A percentile compares a stretch with the other conserved stretches of the same genome.
These are phyloP conservation scores for Theretra japonica DNA, from an alignment of 2,888 invertebrate genomes.

Conservation along the genomic window DNA sequence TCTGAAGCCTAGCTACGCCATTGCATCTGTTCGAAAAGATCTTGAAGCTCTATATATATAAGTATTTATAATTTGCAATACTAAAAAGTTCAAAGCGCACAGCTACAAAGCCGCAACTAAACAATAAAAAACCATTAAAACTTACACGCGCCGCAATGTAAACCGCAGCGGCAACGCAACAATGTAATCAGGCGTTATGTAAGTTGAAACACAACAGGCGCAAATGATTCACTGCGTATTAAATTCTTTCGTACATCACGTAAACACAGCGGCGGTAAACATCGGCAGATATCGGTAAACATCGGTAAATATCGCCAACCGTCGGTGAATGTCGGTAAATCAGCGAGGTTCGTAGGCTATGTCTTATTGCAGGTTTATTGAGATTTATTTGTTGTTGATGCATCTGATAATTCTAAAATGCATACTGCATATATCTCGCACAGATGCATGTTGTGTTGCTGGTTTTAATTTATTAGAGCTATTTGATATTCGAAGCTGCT, in stretches of 20 bases:
- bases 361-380: not conserved
- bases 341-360: not conserved
- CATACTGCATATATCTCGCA: no score
- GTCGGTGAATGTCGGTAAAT: slow-evolving; percentile 36
- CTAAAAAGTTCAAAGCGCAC: slow-evolving; percentile 4
- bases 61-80: not conserved
- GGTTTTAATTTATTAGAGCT: no score
- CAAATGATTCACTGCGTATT: slow-evolving; percentile 36
- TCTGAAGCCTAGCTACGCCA: no score
- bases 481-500: no score
- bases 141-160: slow-evolving; percentile 5
- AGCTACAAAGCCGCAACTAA: not conserved
- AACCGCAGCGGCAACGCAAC: slow-evolving; percentile 15
- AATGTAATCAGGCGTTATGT: slow-evolving; percentile 22
- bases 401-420: not conserved
- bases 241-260: slow-evolving; percentile 36
- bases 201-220: slow-evolving; percentile 37
- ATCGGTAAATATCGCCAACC: slow-evolving; percentile 23
- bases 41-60: no score
- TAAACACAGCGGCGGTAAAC: slow-evolving; percentile 33
- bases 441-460: no score
- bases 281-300: slow-evolving; percentile 34
- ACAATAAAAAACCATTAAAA: slow-evolving; percentile 23
- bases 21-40: no score
- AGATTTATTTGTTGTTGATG: not conserved